Percentiles rank a stretch among this genome's conserved stretches.
phyloP scores from a whole-genome alignment of 2,797 vertebrate species.

The Hydrocynus forskahlii region DNA sequence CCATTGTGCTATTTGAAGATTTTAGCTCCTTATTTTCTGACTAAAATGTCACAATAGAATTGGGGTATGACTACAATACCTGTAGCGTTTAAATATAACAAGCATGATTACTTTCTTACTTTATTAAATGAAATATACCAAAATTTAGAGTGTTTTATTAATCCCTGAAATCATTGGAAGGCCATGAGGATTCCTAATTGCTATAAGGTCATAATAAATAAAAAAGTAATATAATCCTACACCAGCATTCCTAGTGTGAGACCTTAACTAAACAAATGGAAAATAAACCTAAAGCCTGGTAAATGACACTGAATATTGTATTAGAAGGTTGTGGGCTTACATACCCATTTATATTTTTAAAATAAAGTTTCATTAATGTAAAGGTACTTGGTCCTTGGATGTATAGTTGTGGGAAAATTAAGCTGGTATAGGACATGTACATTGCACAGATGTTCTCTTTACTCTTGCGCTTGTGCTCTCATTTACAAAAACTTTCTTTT shows the following conservation, averaged over 20 bases:
- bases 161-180: not conserved
- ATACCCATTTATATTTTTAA: constrained; percentile 29
- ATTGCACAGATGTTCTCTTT: no score
- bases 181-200: not conserved
- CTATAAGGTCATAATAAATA: not conserved
- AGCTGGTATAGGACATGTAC: no score
- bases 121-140: not conserved
- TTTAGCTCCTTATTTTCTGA: no score
- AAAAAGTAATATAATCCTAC: not conserved
- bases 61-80: not conserved
- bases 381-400: no score
- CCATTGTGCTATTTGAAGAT: not conserved
- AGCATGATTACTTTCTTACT: not conserved
- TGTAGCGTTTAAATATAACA: not conserved
- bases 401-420: no score
- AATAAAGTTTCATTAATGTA: no score
- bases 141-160: not conserved
- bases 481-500: no score
- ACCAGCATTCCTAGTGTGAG: not conserved
- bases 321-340: constrained; percentile 26
- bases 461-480: no score
- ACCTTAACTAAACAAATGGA: not conserved
- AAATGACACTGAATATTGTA: not conserved
- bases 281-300: not conserved
- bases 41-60: not conserved